A percentile compares a stretch with the other conserved stretches of the same genome.
Conservation (phyloP, 2,113 vertebrate species). For the Austrofundulus limnaeus region DNA sequence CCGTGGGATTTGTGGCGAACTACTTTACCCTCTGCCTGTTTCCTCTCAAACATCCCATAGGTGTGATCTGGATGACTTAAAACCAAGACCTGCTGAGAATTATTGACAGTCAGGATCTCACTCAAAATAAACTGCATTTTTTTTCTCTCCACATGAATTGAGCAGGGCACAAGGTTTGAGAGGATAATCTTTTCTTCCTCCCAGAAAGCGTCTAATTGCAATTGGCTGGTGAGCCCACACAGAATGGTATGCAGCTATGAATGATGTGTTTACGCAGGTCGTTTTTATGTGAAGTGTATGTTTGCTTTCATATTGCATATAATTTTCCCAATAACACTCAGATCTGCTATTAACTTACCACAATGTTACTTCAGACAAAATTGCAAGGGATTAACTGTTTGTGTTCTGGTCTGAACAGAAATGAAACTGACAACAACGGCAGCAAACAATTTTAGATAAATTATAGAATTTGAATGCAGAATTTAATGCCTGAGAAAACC, state of each 20-base stretch:
- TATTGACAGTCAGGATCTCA: conserved; percentile 62
- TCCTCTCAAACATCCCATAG: conserved; percentile 70
- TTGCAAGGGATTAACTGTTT: conserved; percentile 49
- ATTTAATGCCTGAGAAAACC: conserved; percentile 21
- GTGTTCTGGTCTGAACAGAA: conserved; percentile 33
- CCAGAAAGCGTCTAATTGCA: conserved; percentile 74
- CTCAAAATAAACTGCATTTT: conserved; percentile 58
- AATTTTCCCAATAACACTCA: conserved; percentile 76
- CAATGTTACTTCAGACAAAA: conserved; percentile 59
- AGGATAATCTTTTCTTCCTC: conserved; percentile 77
- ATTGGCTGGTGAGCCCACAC: conserved; percentile 74
- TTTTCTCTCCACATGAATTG: conserved; percentile 58
- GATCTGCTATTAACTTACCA: conserved; percentile 68
- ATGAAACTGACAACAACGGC: conserved; percentile 18
- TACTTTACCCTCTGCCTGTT: conserved; percentile 39
- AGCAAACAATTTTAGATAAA: neutral
- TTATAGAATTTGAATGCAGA: conserved; percentile 9
- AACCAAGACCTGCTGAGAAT: conserved; percentile 56
- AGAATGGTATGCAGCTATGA: conserved; percentile 70
- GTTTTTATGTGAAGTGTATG: conserved; percentile 70
- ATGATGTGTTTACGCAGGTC: conserved; percentile 70
- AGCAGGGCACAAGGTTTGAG: conserved; percentile 64
- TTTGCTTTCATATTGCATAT: conserved; percentile 75
- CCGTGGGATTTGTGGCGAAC: conserved; percentile 67
- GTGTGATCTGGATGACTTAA: conserved; percentile 65